These are phyloP conservation scores for Luperina testacea DNA, from an alignment of 2,888 invertebrate species.

Conservation along the genomic window DNA sequence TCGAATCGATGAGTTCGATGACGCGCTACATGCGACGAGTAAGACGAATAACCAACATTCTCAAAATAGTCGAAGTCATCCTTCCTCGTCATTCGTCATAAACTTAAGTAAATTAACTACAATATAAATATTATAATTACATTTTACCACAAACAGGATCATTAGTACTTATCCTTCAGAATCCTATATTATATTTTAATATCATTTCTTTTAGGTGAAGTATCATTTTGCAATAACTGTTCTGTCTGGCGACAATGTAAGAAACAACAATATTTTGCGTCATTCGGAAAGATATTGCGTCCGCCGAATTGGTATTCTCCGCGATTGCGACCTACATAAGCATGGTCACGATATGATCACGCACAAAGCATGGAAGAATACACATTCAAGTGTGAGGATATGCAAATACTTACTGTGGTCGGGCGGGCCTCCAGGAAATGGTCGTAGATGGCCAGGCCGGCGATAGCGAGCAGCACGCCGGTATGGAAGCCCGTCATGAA, in stretches of 20 bases:
- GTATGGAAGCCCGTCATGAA: conserved; percentile 95
- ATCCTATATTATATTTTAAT: background rate
- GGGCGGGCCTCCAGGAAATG: conserved; percentile 90
- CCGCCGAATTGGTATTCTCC: conserved; percentile 43
- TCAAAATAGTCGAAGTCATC: conserved; percentile 20
- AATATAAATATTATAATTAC: conserved; percentile 4
- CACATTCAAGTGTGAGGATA: conserved; percentile 33
- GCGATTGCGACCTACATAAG: conserved; percentile 45
- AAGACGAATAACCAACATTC: conserved; percentile 9
- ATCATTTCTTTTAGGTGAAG: background rate
- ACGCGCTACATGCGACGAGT: conserved; percentile 21
- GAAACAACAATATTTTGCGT: conserved; percentile 12
- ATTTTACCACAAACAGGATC: background rate
- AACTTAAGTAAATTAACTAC: background rate
- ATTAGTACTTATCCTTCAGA: background rate
- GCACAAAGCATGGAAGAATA: conserved; percentile 34
- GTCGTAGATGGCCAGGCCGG: conserved; percentile 90
- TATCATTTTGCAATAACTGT: conserved; percentile 6
- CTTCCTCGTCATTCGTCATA: conserved; percentile 24
- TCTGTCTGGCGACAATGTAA: conserved; percentile 3
- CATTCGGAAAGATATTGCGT: conserved; percentile 8
- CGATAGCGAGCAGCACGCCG: conserved; percentile 91
- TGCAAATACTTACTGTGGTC: conserved; percentile 86
- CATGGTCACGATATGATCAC: conserved; percentile 43
- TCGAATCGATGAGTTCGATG: conserved; percentile 55